Conservation (phyloP, 30 jellyfish, hydroid and myxozoan species). For the Morbakka virulenta region DNA sequence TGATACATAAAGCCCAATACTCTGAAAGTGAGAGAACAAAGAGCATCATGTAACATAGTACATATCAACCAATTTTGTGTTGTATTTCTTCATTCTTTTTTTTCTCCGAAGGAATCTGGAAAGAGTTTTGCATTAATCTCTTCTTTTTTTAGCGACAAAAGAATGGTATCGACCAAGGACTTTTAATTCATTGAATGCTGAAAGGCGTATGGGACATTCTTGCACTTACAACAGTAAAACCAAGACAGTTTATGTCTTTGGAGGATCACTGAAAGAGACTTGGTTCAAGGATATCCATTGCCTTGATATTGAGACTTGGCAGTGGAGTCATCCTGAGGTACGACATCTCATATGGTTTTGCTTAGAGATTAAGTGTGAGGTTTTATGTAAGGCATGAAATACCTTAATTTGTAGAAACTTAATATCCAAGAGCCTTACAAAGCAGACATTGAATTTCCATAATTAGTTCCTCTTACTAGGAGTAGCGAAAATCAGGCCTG, state of each 20-base stretch:
- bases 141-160: constrained; percentile 1
- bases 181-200: constrained; percentile 42
- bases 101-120: too few species aligned
- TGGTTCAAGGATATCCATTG: constrained; percentile 75
- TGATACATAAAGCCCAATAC: too few species aligned
- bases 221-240: constrained; percentile 37
- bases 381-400: too few species aligned
- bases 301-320: constrained; percentile 34
- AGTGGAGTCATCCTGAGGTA: constrained; percentile 65
- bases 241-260: constrained; percentile 55
- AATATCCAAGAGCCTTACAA: too few species aligned
- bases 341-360: not conserved
- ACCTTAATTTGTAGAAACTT: too few species aligned
- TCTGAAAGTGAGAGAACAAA: too few species aligned
- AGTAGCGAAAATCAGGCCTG: too few species aligned
- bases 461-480: too few species aligned
- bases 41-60: constrained; percentile 41
- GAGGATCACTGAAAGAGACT: constrained; percentile 71
- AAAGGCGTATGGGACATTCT: constrained; percentile 78
- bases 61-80: not conserved
- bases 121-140: too few species aligned
- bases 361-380: not conserved
- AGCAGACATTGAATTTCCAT: too few species aligned
- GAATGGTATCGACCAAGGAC: constrained; percentile 17
- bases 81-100: too few species aligned